phyloP scores from a whole-genome alignment of 2,888 invertebrate genomes.

The Leptinotarsa juncta region DNA sequence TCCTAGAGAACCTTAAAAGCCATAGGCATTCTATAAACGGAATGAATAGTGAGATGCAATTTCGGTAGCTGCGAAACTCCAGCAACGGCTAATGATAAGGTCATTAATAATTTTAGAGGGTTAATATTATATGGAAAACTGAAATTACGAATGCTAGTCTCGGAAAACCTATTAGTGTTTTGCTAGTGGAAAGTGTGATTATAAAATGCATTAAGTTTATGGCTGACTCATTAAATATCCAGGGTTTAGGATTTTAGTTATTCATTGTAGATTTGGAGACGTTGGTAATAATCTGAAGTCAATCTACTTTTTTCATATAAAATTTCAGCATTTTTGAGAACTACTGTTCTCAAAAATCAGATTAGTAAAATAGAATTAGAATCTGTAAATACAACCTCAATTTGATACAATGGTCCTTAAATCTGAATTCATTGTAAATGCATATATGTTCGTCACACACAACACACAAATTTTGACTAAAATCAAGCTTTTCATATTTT shows the following conservation, averaged over 20 bases:
- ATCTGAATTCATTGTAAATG: no score
- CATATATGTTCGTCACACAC: no score
- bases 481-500: no score
- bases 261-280: no score
- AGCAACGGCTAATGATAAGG: background rate
- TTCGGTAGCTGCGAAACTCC: background rate
- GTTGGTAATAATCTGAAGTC: no score
- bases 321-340: no score
- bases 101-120: background rate
- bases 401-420: no score
- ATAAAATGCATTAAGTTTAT: background rate
- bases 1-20: background rate
- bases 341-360: no score
- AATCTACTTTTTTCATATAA: no score
- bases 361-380: no score
- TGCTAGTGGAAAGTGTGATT: background rate
- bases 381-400: no score
- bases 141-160: background rate
- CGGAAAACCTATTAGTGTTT: background rate
- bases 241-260: background rate
- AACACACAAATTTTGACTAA: no score
- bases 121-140: constrained; percentile 1
- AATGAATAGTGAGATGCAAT: background rate
- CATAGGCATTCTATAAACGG: background rate
- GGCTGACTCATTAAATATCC: background rate